Evolutionary conservation across 2,888 invertebrate species (phyloP), one percentile per base, ranked within the genome.

Genomic region (Silvanus unidentatus): DNA sequence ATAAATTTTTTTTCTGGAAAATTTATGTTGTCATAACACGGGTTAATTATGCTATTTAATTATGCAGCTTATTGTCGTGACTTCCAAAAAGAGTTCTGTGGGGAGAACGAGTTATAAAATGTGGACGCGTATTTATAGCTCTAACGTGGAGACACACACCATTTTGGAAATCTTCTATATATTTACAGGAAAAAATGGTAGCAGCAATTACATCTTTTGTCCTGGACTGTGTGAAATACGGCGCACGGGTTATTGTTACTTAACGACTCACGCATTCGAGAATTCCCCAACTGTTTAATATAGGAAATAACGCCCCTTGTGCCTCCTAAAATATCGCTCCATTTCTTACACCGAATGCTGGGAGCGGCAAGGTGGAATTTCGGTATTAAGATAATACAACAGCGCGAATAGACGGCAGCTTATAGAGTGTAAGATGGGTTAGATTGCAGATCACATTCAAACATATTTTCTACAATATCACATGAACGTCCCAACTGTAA

Each of bases 241-340:
- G 46, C 4, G n/a, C n/a, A n/a, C 53, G 51, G 55, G 57, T 59
- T 59, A 59, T 58, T 59, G 59, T 59, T 53, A 52, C 52, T 55
- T 55, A 59, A 58, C 59, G 48, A 52, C 54, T 53, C 54, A 57
- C 56, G 55, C 59, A 48, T 55, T 50, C 55, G 46, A 49, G 47
- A 47, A 54, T 55, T 52, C 47, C 49, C 55, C 52, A 49, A 54
- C 51, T 53, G 52, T 11, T 12, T 32, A 11, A 32, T 32, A 12
- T 22, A 12, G 32, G 12, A 12, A 32, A 32, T 32, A 11, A 32
- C 32, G 32, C 32, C 5, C 32, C 5, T 12, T 32, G 32, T 12
- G 22, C 32, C 12, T 32, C 12, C 28, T 12, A 11, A 11, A 32
- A 32, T 32, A 12, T 32, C 32, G n/a, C 12, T 32, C 32, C n/a